Percentiles rank a stretch among this genome's conserved stretches.
phyloP scores from a whole-genome alignment of 2,113 vertebrate species.

The Psammodynastes pulverulentus region DNA sequence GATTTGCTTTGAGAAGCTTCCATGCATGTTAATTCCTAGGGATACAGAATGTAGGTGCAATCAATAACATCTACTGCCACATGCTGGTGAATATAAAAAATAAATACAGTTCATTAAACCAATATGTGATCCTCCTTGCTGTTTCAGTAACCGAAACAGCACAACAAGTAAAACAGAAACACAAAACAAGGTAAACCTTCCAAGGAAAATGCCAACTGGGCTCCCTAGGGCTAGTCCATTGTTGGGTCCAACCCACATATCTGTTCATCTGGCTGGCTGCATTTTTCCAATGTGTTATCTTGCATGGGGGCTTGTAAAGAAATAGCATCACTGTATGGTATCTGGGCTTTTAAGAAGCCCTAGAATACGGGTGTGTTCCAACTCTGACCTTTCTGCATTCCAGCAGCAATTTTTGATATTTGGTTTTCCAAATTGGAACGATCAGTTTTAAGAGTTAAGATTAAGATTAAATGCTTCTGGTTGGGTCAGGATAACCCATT shows the following conservation, averaged over 20 bases:
- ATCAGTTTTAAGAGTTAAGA: not conserved
- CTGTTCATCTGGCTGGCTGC: not conserved
- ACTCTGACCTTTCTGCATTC: not conserved
- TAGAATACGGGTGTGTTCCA: not conserved
- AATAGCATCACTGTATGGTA: not conserved
- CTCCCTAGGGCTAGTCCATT: not conserved
- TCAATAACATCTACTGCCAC: slow-evolving; percentile 57
- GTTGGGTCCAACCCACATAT: not conserved
- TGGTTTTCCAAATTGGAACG: not conserved
- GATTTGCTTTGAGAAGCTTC: not conserved
- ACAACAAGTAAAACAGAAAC: not conserved
- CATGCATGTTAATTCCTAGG: not conserved
- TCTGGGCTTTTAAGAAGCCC: not conserved
- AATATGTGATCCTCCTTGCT: not conserved
- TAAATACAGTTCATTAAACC: accelerated
- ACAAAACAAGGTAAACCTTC: not conserved
- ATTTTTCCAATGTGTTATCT: not conserved
- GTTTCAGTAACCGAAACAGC: not conserved
- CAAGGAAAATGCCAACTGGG: not conserved
- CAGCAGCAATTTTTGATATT: not conserved
- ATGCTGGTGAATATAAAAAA: slow-evolving; percentile 25
- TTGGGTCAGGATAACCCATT: not conserved
- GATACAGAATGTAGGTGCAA: not conserved
- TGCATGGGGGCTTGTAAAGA: not conserved
- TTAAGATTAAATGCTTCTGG: not conserved